Percentiles rank a stretch among this genome's conserved stretches.
Evolutionary conservation across 2,113 vertebrate species (phyloP).

Genomic region (Myotis brandtii): DNA sequence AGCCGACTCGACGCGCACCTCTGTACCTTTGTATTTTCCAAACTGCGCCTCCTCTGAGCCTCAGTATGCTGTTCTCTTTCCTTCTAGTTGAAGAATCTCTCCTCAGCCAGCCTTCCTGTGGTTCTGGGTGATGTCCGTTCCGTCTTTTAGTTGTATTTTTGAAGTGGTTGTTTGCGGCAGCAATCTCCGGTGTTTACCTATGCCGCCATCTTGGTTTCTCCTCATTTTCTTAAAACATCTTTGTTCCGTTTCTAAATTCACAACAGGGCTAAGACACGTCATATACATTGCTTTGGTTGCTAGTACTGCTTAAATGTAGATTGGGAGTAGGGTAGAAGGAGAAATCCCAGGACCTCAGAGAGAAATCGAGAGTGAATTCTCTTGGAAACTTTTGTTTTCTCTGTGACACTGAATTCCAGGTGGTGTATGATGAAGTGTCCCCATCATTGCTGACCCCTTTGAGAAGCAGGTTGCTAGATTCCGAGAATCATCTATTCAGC

Average conservation of each 20-base stretch:
- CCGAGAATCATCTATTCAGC: not conserved
- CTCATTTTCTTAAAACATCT: constrained; percentile 5
- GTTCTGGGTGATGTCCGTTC: no score
- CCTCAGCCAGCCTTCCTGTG: no score
- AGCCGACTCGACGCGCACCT: no score
- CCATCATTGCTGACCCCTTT: not conserved
- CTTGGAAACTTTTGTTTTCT: not conserved
- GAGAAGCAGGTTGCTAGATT: constrained; percentile 21
- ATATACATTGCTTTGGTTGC: not conserved
- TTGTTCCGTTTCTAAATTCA: not conserved
- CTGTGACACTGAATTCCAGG: not conserved
- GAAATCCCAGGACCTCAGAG: constrained; percentile 1
- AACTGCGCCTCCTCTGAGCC: no score
- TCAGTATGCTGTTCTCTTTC: no score
- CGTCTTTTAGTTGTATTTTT: no score
- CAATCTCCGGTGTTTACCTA: no score
- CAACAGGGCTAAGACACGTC: not conserved
- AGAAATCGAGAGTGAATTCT: not conserved
- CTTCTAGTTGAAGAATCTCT: no score
- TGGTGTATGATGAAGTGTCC: not conserved
- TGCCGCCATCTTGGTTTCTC: no score
- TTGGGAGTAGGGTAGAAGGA: not conserved
- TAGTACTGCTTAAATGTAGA: not conserved
- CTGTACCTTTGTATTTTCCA: no score
- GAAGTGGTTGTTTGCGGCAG: no score